Evolutionary conservation across 2,113 vertebrate genomes (phyloP).

Genomic region (Clarias macrocephalus): DNA sequence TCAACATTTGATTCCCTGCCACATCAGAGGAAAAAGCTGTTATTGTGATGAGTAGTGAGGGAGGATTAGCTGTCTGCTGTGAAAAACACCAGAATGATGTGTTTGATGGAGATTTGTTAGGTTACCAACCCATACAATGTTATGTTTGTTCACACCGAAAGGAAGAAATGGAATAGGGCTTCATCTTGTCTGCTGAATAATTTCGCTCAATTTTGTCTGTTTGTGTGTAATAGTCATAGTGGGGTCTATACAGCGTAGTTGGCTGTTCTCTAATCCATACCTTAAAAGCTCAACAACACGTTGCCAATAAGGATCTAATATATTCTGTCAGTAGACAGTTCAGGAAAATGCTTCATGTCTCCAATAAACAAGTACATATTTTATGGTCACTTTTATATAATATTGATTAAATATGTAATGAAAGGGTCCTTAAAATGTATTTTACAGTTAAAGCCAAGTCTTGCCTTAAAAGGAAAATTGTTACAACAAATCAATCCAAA

Average conservation of each 20-base stretch:
- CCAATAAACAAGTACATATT: not conserved
- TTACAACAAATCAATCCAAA: not conserved
- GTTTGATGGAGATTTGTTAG: not conserved
- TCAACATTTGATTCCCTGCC: conserved; percentile 9
- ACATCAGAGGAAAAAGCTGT: conserved; percentile 10
- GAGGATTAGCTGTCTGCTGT: not conserved
- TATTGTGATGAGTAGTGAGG: conserved; percentile 2
- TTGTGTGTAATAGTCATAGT: not conserved
- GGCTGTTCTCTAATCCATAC: not conserved
- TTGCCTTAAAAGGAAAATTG: not conserved
- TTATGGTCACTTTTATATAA: not conserved
- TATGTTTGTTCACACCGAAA: not conserved
- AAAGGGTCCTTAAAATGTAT: not conserved
- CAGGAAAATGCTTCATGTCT: not conserved
- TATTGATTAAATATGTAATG: not conserved
- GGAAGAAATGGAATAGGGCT: not conserved
- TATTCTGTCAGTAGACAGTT: not conserved
- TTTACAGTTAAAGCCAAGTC: not conserved
- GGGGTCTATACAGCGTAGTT: not conserved
- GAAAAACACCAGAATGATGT: not conserved
- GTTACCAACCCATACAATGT: not conserved
- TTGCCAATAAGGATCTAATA: not conserved
- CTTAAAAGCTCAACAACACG: not conserved
- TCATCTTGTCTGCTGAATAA: not conserved
- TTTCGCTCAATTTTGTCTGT: not conserved